Evolutionary conservation across 1,140 invertebrate genomes (phyloP).

Genomic region (Heliconius hermathena): DNA sequence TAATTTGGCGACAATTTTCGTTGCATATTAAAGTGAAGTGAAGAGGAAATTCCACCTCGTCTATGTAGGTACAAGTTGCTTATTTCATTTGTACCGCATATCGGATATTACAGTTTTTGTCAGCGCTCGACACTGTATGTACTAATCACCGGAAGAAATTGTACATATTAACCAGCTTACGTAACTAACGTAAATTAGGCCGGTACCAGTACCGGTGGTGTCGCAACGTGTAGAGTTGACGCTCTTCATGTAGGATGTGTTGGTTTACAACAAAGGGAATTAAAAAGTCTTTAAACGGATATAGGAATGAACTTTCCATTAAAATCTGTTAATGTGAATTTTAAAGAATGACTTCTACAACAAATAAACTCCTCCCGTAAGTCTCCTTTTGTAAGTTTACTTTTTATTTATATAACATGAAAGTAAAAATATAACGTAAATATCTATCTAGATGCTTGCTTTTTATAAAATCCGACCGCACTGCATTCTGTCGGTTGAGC

Average conservation of each 20-base stretch:
- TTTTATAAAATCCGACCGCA: too few relatives aligned
- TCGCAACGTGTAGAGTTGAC: conserved; percentile 15
- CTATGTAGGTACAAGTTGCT: not conserved
- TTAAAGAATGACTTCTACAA: not conserved
- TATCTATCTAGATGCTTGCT: too few relatives aligned
- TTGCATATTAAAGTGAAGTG: not conserved
- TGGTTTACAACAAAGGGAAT: too few relatives aligned
- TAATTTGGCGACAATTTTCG: not conserved
- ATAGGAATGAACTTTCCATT: too few relatives aligned
- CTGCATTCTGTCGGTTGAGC: not conserved
- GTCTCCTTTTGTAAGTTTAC: not conserved
- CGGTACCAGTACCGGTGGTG: not conserved
- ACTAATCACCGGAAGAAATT: conserved; percentile 10
- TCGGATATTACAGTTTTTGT: not conserved
- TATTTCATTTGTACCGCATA: not conserved
- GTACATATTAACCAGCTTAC: conserved; percentile 21
- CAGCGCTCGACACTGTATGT: not conserved
- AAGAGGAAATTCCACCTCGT: not conserved
- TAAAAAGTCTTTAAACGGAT: too few relatives aligned
- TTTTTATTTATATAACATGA: not conserved
- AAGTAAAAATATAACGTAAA: too few relatives aligned
- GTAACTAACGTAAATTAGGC: not conserved
- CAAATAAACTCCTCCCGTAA: too few relatives aligned
- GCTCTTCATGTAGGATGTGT: not conserved
- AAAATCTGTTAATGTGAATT: not conserved